Base-by-base conservation (phyloP, 2,888 invertebrate species). In the Pollenia griseotomentosa region DNA sequence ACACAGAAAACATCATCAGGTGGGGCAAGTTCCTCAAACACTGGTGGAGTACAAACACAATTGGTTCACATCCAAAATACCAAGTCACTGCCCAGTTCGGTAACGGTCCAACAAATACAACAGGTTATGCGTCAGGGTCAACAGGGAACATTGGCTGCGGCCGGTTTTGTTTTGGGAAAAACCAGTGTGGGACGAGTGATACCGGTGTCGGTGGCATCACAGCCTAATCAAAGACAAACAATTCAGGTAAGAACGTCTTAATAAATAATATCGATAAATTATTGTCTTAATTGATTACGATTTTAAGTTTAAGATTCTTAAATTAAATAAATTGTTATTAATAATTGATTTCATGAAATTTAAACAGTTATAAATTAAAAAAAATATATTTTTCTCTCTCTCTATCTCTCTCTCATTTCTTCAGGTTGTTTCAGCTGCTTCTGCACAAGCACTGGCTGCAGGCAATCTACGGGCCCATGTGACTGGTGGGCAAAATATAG, bases 101-200 rank as follows among this genome's bases (percentile, higher is more conserved):
- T 96, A 92, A 96, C 96, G 0, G 95, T 96, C 83, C 96, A 96
- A 89, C 96, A 96, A 90, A 95, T 97, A 61, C 96, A 96, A 87
- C 96, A 96, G 91, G 96, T 96, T 12, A 95, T 96, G 92, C 95
- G 96, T 87, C 95, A 95, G 80, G 95, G 95, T 0, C 93, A 93
- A 73, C 95, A 94, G 74, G 94, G 92, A 6, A 90, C 91, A 1
- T 79, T 91, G 57, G 89, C 92, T 11, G 89, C 91, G 2, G 90
- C 93, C 81, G 95, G 95, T 10, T 90, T 93, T 42, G 95, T 96
- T 14, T 91, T 96, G 71, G 94, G 96, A 1, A 96, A 96, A 90
- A 94, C 94, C 0, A 94, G 95, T 66, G 94, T 95, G 23, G 94
- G 95, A 0, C 94, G 96, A 44, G 95, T 96, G 2, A 96, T 96